These are phyloP conservation scores for Alexandromys fortis DNA, from an alignment of 2,113 vertebrate species.

Conservation along the genomic window DNA sequence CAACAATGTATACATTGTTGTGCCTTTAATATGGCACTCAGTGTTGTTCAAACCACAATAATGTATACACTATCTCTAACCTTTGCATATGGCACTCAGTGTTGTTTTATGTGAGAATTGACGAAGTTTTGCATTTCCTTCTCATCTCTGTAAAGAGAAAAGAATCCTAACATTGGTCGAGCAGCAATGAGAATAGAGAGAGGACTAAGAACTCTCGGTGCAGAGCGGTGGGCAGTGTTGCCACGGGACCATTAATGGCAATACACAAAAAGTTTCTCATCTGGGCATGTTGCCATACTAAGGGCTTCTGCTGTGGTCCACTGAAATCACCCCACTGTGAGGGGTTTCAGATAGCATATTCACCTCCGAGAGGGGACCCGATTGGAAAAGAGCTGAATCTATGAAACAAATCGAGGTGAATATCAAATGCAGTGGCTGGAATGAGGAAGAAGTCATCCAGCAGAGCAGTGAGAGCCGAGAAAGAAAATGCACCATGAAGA, in stretches of 20 bases:
- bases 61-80: background rate
- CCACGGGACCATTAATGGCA: background rate
- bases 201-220: background rate
- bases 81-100: background rate
- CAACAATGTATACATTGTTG: background rate
- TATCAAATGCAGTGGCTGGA: background rate
- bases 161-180: background rate
- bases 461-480: background rate
- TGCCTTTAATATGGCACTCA: too few species aligned
- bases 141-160: conserved; percentile 20
- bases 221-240: background rate
- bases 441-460: background rate
- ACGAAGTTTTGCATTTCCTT: background rate
- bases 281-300: background rate
- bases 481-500: background rate
- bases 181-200: background rate
- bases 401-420: background rate
- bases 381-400: background rate
- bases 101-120: background rate
- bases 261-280: background rate
- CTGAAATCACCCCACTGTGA: background rate
- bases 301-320: background rate
- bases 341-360: background rate
- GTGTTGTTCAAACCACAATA: background rate
- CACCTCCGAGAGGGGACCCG: background rate